Conservation (phyloP, 2,797 vertebrate species). For the Mergus octosetaceus region DNA sequence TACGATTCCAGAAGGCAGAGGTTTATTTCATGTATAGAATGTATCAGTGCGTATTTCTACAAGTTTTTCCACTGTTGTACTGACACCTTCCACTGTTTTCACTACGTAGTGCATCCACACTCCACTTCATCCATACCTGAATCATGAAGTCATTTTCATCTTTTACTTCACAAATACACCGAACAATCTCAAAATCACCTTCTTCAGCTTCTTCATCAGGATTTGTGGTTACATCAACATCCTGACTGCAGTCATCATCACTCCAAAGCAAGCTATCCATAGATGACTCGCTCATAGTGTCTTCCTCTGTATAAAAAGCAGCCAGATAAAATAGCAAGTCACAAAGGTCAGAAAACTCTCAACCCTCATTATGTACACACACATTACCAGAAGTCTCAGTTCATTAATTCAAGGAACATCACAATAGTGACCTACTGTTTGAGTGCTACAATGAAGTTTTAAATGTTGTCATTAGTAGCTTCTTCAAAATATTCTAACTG, state of each 20-base stretch:
- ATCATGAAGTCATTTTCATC: slow-evolving; percentile 99
- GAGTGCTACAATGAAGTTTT: neutral
- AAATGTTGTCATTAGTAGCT: neutral
- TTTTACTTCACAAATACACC: slow-evolving; percentile 94
- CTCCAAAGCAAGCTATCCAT: slow-evolving; percentile 94
- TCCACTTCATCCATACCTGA: slow-evolving; percentile 81
- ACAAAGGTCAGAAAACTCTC: neutral
- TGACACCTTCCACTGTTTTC: neutral
- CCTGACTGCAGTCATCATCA: slow-evolving; percentile 88
- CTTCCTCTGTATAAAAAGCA: slow-evolving; percentile 82
- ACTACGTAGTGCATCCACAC: neutral
- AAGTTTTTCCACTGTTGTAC: neutral
- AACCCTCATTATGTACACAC: neutral
- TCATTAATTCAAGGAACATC: neutral
- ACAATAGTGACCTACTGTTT: neutral
- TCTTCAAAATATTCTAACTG: neutral
- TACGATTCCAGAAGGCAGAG: neutral
- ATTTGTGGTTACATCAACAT: slow-evolving; percentile 85
- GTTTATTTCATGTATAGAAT: neutral
- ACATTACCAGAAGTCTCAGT: neutral
- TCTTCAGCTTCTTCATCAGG: slow-evolving; percentile 84
- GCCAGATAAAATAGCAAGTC: neutral
- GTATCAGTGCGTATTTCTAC: neutral
- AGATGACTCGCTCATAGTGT: slow-evolving; percentile 92
- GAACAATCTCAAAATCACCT: slow-evolving; percentile 88